These are phyloP conservation scores for Oikopleura dioica DNA, from an alignment of 23 tunicate species.

Conservation along the genomic window DNA sequence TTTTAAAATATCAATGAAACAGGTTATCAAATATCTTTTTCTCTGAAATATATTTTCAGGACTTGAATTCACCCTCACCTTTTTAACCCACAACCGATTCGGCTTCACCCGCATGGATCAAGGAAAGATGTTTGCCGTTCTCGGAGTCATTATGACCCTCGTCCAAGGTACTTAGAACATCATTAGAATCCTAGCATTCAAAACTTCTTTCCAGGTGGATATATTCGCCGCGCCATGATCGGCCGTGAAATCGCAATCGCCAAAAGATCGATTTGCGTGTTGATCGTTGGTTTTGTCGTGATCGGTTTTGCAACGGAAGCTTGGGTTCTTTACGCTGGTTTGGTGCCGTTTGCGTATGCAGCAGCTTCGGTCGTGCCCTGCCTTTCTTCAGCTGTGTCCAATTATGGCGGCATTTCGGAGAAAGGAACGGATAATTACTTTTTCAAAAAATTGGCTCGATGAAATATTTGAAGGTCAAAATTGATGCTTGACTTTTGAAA, in stretches of 20 bases:
- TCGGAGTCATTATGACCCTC: conserved; percentile 53
- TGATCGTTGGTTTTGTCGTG: conserved; percentile 45
- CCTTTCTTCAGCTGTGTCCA: conserved; percentile 21
- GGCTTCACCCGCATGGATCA: conserved; percentile 58
- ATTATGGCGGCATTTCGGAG: background rate
- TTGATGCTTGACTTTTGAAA: background rate
- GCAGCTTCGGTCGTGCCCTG: conserved; percentile 89
- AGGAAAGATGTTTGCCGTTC: conserved; percentile 86
- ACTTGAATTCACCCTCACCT: conserved; percentile 60
- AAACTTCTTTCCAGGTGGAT: too few relatives aligned
- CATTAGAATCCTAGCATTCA: too few relatives aligned
- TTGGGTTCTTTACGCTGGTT: conserved; percentile 25
- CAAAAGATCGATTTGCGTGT: conserved; percentile 22
- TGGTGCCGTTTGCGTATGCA: conserved; percentile 34
- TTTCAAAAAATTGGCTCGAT: background rate
- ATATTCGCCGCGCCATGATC: conserved; percentile 49
- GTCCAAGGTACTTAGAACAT: too few relatives aligned
- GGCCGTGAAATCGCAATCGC: conserved; percentile 51
- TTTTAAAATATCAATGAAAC: too few relatives aligned
- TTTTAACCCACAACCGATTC: conserved; percentile 56
- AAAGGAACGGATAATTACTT: background rate
- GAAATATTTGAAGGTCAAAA: background rate
- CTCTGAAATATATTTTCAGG: conserved; percentile 43
- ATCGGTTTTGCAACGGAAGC: conserved; percentile 29
- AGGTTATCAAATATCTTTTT: too few relatives aligned